These are phyloP conservation scores for Plectropomus leopardus DNA, from an alignment of 2,113 vertebrate genomes.

Conservation along the genomic window DNA sequence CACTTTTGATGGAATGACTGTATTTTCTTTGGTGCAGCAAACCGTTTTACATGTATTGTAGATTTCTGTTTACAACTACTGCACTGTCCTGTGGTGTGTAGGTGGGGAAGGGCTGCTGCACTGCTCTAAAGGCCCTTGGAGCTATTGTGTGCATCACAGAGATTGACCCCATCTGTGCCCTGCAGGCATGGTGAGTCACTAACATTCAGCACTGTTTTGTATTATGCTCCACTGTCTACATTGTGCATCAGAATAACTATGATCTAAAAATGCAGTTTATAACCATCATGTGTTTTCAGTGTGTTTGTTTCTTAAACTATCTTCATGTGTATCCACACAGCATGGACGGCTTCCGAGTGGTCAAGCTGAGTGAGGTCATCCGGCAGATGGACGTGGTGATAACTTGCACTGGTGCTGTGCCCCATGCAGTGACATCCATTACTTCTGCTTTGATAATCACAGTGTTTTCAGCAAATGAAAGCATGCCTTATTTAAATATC, in stretches of 20 bases:
- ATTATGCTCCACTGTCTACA: not conserved
- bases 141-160: constrained; percentile 97
- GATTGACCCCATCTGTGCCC: constrained; percentile 98
- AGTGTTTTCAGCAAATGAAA: constrained; percentile 18
- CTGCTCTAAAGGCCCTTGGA: constrained; percentile 96
- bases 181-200: constrained; percentile 94
- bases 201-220: constrained; percentile 10
- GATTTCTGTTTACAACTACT: constrained; percentile 3
- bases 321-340: constrained; percentile 78
- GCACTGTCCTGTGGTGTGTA: constrained; percentile 62
- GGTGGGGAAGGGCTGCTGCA: constrained; percentile 98
- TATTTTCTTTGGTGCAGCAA: not conserved
- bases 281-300: not conserved
- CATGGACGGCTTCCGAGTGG: constrained; percentile 98
- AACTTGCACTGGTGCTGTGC: constrained; percentile 94
- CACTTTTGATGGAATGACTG: constrained; percentile 10
- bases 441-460: constrained; percentile 56
- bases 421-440: constrained; percentile 45
- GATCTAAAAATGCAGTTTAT: not conserved
- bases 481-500: not conserved
- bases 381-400: constrained; percentile 98
- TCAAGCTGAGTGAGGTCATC: constrained; percentile 97
- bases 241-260: constrained; percentile 9
- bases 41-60: not conserved
- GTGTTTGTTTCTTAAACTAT: not conserved